These are phyloP conservation scores for Caenorhabditis remanei DNA, from an alignment of 1,140 invertebrate species.

Conservation along the genomic window DNA sequence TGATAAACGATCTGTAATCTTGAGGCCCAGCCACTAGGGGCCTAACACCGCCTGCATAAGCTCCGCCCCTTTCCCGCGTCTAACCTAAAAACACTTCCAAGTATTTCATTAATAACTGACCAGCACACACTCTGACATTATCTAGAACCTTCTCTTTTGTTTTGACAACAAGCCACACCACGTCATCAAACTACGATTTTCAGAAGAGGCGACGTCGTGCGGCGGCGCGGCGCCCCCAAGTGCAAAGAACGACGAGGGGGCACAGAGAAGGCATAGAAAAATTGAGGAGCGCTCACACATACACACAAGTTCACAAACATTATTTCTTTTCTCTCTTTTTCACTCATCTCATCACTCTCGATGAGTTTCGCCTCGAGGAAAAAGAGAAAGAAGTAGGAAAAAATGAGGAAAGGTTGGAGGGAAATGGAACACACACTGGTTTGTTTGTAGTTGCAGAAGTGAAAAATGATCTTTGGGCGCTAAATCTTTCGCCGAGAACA, in stretches of 20 bases:
- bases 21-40: too few relatives aligned
- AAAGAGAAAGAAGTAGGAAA: background rate
- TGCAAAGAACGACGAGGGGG: slow-evolving; percentile 1
- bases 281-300: background rate
- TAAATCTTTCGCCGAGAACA: background rate
- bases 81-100: background rate
- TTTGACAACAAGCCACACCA: background rate
- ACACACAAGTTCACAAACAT: too few relatives aligned
- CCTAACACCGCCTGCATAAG: too few relatives aligned
- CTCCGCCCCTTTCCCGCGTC: background rate
- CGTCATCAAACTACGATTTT: slow-evolving; percentile 7
- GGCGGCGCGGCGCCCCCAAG: slow-evolving; percentile 3
- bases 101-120: background rate
- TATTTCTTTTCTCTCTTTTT: too few relatives aligned
- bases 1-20: too few relatives aligned
- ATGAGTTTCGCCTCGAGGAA: background rate
- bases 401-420: background rate
- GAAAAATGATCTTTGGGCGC: background rate
- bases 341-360: background rate
- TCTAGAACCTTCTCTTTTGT: slow-evolving; percentile 1
- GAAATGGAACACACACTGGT: background rate
- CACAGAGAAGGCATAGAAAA: background rate
- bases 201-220: background rate
- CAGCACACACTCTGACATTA: background rate
- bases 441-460: slow-evolving; percentile 6